These are phyloP conservation scores for Hofmannophila pseudospretella DNA, from an alignment of 2,888 invertebrate species.

Conservation along the genomic window DNA sequence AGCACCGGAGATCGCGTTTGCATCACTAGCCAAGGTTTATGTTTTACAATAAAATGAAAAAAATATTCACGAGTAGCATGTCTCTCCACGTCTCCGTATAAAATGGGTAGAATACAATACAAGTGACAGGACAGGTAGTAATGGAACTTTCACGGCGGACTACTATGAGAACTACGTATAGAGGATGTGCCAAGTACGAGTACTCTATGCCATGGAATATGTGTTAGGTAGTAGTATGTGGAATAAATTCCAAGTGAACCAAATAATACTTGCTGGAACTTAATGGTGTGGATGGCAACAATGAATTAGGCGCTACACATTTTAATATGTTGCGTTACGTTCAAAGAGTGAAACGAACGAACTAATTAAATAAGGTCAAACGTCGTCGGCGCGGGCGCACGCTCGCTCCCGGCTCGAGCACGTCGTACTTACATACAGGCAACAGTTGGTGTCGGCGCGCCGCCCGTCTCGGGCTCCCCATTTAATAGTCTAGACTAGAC, in stretches of 20 bases:
- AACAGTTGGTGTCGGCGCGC: slow-evolving; percentile 42
- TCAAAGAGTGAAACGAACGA: slow-evolving; percentile 73
- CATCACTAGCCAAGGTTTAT: slow-evolving; percentile 39
- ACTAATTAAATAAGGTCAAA: slow-evolving; percentile 78
- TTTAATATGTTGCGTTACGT: slow-evolving; percentile 68
- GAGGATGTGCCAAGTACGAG: too few relatives aligned
- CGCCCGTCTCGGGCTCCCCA: slow-evolving; percentile 12
- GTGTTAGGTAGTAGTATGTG: too few relatives aligned
- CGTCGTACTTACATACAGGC: slow-evolving; percentile 37
- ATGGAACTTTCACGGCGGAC: too few relatives aligned
- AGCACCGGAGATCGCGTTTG: slow-evolving; percentile 45
- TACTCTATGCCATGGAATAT: too few relatives aligned
- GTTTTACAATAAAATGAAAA: slow-evolving; percentile 14
- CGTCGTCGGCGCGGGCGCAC: slow-evolving; percentile 48
- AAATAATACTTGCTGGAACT: background rate
- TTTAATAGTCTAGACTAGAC: too few relatives aligned
- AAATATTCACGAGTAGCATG: background rate
- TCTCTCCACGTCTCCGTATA: background rate
- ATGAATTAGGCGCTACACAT: slow-evolving; percentile 65
- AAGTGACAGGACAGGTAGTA: too few relatives aligned
- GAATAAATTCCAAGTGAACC: background rate
- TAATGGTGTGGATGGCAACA: slow-evolving; percentile 56
- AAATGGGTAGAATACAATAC: too few relatives aligned
- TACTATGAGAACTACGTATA: too few relatives aligned
- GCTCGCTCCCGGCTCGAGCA: slow-evolving; percentile 39